Percentiles rank a stretch among this genome's conserved stretches.
Evolutionary conservation across 2,888 invertebrate genomes (phyloP).

Genomic region (Luperina testacea): DNA sequence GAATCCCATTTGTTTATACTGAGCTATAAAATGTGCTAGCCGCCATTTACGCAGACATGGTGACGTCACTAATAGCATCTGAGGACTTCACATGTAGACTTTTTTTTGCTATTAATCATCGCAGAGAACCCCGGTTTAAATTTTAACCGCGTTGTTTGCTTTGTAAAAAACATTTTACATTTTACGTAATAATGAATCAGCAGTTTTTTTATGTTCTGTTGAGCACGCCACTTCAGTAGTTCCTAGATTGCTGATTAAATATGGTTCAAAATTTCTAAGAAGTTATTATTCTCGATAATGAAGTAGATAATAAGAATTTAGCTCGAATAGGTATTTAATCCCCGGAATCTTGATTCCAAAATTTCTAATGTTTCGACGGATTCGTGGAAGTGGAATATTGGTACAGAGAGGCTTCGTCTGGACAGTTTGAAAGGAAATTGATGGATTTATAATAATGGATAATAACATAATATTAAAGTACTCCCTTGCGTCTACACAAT

Average conservation of each 20-base stretch:
- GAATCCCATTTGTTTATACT: conserved; percentile 50
- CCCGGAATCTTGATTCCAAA: background rate
- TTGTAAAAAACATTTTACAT: conserved; percentile 10
- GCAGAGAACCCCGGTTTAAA: background rate
- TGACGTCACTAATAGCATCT: conserved; percentile 55
- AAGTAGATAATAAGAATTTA: conserved; percentile 10
- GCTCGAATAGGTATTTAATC: background rate
- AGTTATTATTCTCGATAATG: conserved; percentile 18
- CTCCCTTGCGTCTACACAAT: conserved; percentile 16
- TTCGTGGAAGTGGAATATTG: too few species aligned
- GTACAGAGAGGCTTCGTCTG: background rate
- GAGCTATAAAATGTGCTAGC: conserved; percentile 54
- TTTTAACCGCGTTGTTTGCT: conserved; percentile 12
- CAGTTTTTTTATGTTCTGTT: conserved; percentile 14
- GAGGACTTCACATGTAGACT: conserved; percentile 38
- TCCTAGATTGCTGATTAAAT: conserved; percentile 16
- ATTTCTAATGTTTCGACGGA: background rate
- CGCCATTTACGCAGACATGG: conserved; percentile 38
- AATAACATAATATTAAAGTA: background rate
- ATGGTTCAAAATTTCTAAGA: conserved; percentile 16
- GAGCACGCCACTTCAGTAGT: background rate
- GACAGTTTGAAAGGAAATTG: background rate
- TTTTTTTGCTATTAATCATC: conserved; percentile 31
- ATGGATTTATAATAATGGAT: conserved; percentile 10
- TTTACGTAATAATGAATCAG: conserved; percentile 28